Conservation (phyloP, 2,797 vertebrate genomes). For the Furcifer pardalis region DNA sequence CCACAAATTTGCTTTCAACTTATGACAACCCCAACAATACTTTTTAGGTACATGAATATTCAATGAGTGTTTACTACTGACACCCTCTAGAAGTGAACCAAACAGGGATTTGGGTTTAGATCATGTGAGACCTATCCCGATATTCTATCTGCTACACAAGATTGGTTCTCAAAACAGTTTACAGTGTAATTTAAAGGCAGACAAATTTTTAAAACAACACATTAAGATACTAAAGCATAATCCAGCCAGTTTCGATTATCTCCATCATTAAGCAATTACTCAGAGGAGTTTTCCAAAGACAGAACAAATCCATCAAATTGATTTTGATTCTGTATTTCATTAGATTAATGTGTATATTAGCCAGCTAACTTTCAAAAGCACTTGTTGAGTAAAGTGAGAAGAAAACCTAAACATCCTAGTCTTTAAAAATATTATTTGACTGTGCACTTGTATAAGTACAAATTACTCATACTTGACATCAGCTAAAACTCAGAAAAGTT, state of each 20-base stretch:
- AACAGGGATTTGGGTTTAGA: no score
- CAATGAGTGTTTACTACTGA: no score
- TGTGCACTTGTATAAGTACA: neutral
- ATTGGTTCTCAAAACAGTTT: neutral
- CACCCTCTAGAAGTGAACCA: no score
- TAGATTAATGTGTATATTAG: neutral
- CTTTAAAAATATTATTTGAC: neutral
- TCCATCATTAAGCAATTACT: conserved; percentile 15
- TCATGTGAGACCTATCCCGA: no score
- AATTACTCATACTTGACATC: neutral
- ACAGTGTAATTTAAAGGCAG: neutral
- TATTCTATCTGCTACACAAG: no score
- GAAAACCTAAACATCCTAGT: neutral
- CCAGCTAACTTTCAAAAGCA: neutral
- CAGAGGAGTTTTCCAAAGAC: neutral
- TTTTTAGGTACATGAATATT: no score
- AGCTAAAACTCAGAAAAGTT: neutral
- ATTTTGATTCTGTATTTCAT: conserved; percentile 21
- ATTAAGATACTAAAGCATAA: neutral
- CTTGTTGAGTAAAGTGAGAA: neutral
- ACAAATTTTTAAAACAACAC: neutral
- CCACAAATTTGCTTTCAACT: no score
- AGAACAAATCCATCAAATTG: conserved; percentile 24
- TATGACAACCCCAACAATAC: no score
- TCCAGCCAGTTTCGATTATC: conserved; percentile 7